These are phyloP conservation scores for Campaea margaritaria DNA, from an alignment of 2,888 invertebrate species.

Conservation along the genomic window DNA sequence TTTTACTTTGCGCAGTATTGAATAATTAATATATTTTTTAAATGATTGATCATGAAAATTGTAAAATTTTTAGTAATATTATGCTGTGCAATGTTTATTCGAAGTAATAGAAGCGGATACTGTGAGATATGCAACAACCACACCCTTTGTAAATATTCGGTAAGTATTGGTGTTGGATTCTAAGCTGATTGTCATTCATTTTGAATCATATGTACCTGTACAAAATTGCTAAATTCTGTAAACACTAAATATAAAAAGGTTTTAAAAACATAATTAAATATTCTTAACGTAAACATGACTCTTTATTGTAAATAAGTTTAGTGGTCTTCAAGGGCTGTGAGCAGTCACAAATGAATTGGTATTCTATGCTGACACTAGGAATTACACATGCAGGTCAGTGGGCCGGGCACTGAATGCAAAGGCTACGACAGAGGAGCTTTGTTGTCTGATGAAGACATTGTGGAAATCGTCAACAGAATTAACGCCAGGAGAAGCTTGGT, in stretches of 20 bases:
- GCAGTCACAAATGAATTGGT: not conserved
- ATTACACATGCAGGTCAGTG: slow-evolving; percentile 51
- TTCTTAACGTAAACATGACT: no score
- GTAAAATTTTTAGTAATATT: slow-evolving; percentile 68
- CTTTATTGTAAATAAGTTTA: no score
- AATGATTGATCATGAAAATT: slow-evolving; percentile 68
- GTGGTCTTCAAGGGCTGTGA: no score
- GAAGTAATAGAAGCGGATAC: slow-evolving; percentile 49
- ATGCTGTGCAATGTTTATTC: slow-evolving; percentile 48
- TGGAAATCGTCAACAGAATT: slow-evolving; percentile 62
- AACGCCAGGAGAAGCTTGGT: slow-evolving; percentile 72
- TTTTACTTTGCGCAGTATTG: slow-evolving; percentile 48
- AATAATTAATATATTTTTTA: slow-evolving; percentile 53
- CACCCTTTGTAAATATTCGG: slow-evolving; percentile 67
- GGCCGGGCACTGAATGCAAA: slow-evolving; percentile 60
- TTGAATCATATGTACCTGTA: no score
- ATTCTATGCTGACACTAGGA: not conserved
- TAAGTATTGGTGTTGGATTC: slow-evolving; percentile 45
- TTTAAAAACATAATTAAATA: no score
- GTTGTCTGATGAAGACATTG: slow-evolving; percentile 57
- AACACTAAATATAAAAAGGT: no score
- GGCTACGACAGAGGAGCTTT: slow-evolving; percentile 58
- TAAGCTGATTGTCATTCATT: not conserved
- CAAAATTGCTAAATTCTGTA: no score
- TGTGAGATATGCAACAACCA: slow-evolving; percentile 71